Conservation (phyloP, 2,797 vertebrate species). For the Mormyrops attenuatus region DNA sequence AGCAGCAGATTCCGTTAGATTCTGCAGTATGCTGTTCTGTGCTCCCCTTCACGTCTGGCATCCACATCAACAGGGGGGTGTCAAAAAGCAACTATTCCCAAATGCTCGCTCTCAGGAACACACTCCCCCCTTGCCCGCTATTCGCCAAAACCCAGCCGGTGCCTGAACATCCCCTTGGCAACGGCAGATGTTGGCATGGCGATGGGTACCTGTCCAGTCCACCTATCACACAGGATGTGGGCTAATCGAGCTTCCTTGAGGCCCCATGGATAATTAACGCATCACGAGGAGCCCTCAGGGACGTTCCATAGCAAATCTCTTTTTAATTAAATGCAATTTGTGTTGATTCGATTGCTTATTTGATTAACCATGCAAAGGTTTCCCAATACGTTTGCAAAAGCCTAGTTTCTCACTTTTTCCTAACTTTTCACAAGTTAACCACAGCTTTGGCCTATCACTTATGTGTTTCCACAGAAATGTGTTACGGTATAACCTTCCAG, state of each 20-base stretch:
- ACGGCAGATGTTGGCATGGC: neutral
- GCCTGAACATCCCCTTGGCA: neutral
- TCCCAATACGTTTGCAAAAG: neutral
- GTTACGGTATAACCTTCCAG: neutral
- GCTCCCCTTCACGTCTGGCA: neutral
- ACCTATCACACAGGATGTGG: neutral
- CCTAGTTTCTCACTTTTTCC: neutral
- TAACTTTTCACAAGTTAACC: neutral
- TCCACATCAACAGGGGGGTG: neutral
- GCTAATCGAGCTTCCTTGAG: neutral
- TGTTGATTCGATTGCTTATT: neutral
- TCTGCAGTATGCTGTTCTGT: neutral
- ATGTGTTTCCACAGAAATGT: neutral
- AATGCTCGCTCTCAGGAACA: neutral
- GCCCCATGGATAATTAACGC: neutral
- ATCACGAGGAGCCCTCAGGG: neutral
- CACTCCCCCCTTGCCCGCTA: neutral
- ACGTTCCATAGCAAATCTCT: neutral
- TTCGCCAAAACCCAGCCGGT: neutral
- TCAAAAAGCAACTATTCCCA: neutral
- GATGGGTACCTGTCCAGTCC: neutral
- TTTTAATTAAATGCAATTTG: constrained; percentile 6
- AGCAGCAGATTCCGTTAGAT: neutral
- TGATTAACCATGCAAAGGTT: neutral
- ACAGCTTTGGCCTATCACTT: neutral